Percentiles rank a stretch among this genome's conserved stretches.
Evolutionary conservation across 2,113 vertebrate species (phyloP).

Genomic region (Rhipidura dahli): DNA sequence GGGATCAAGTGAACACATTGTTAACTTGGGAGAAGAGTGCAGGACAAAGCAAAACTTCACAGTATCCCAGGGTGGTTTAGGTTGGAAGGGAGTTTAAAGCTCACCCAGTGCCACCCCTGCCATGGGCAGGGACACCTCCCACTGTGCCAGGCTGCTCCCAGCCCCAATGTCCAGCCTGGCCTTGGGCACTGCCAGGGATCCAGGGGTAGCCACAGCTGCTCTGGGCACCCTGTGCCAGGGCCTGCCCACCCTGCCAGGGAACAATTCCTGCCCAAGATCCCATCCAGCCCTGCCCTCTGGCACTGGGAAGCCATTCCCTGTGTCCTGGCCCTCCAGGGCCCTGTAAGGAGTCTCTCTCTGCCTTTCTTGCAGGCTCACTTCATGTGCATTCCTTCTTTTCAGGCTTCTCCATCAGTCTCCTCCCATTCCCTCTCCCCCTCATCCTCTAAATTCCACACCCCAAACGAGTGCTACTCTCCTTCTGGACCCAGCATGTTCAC

Average conservation of each 20-base stretch:
- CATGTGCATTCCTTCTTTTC: neutral
- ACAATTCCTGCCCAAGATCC: neutral
- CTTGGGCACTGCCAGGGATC: neutral
- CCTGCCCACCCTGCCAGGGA: neutral
- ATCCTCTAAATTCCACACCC: neutral
- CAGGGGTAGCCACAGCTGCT: neutral
- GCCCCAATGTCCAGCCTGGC: neutral
- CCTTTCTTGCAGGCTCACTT: neutral
- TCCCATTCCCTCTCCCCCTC: neutral
- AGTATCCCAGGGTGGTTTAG: neutral
- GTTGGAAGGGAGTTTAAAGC: neutral
- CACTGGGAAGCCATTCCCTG: accelerated
- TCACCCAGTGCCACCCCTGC: neutral
- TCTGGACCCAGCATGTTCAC: neutral
- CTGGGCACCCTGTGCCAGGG: neutral
- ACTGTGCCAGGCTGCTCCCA: neutral
- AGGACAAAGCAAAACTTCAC: neutral
- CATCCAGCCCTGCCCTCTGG: neutral
- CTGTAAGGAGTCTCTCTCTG: neutral
- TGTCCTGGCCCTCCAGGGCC: neutral
- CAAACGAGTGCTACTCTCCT: neutral
- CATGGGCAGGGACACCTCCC: neutral
- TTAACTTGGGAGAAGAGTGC: neutral
- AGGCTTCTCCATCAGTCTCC: neutral
- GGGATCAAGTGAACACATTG: neutral